A percentile compares a stretch with the other conserved stretches of the same genome.
Evolutionary conservation across 1,140 invertebrate species (phyloP).

Genomic region (Brachionus rotundiformis): DNA sequence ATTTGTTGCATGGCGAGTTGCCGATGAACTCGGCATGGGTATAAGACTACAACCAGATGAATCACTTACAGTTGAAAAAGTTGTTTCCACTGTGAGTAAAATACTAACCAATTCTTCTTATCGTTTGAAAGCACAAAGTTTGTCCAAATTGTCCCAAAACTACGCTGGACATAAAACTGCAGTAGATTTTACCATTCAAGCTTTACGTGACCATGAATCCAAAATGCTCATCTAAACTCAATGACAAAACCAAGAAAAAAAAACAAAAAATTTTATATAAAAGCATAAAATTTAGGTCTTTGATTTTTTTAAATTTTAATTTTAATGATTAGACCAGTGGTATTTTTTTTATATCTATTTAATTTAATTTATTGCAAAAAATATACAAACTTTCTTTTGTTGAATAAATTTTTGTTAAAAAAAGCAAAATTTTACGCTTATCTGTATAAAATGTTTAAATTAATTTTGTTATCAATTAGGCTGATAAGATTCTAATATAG

Average conservation of each 20-base stretch:
- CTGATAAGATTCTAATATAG: neutral
- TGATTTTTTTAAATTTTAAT: neutral
- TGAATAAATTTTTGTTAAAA: neutral
- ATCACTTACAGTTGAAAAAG: conserved; percentile 22
- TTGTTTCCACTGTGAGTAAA: neutral
- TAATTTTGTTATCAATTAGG: neutral
- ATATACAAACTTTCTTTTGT: neutral
- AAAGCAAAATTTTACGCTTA: neutral
- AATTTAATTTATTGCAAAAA: neutral
- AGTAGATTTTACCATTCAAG: neutral
- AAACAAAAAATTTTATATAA: neutral
- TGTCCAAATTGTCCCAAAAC: neutral
- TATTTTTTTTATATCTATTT: too few relatives aligned
- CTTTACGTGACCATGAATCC: conserved; percentile 5
- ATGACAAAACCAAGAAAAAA: neutral
- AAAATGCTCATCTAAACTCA: neutral
- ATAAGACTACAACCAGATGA: conserved; percentile 44
- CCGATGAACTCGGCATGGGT: conserved; percentile 47
- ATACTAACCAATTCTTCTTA: conserved; percentile 7
- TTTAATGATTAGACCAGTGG: neutral
- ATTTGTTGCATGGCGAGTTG: conserved; percentile 47
- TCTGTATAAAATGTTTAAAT: neutral
- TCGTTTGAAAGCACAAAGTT: neutral
- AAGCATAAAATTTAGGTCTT: neutral
- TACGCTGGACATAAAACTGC: conserved; percentile 42